A percentile compares a stretch with the other conserved stretches of the same genome.
Evolutionary conservation across 2,797 vertebrate genomes (phyloP).

Genomic region (Bradypus variegatus): DNA sequence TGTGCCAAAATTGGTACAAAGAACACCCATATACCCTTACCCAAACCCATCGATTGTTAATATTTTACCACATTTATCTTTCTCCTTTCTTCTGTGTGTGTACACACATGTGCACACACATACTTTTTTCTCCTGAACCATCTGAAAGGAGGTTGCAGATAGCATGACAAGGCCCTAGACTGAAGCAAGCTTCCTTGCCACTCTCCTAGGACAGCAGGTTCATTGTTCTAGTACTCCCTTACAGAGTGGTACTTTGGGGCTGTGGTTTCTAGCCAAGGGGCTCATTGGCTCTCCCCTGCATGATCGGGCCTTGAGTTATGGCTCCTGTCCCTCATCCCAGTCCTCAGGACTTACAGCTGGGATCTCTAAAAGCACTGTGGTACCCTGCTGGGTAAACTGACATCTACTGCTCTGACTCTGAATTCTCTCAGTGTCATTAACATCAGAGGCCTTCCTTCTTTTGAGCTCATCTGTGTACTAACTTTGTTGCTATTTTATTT

Average conservation of each 20-base stretch:
- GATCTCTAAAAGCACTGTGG: background rate
- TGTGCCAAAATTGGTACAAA: background rate
- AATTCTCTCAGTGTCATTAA: background rate
- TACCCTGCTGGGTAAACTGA: background rate
- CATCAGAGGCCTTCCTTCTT: background rate
- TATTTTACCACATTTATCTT: background rate
- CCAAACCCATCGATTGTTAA: background rate
- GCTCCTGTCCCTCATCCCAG: background rate
- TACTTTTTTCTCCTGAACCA: background rate
- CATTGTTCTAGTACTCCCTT: background rate
- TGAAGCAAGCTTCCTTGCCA: background rate
- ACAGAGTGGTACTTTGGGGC: background rate
- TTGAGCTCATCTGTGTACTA: background rate
- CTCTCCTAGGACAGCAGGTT: background rate
- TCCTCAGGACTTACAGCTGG: background rate
- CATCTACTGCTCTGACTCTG: background rate
- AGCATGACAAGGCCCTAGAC: background rate
- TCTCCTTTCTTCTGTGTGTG: background rate
- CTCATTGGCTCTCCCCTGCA: background rate
- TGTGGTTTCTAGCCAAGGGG: background rate
- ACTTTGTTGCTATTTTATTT: background rate
- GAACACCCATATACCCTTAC: background rate
- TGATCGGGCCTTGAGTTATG: background rate
- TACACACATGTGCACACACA: background rate
- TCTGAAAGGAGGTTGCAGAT: background rate